Percentiles rank a stretch among this genome's conserved stretches.
Conservation (phyloP, 2,113 vertebrate genomes). For the Perognathus longimembris region DNA sequence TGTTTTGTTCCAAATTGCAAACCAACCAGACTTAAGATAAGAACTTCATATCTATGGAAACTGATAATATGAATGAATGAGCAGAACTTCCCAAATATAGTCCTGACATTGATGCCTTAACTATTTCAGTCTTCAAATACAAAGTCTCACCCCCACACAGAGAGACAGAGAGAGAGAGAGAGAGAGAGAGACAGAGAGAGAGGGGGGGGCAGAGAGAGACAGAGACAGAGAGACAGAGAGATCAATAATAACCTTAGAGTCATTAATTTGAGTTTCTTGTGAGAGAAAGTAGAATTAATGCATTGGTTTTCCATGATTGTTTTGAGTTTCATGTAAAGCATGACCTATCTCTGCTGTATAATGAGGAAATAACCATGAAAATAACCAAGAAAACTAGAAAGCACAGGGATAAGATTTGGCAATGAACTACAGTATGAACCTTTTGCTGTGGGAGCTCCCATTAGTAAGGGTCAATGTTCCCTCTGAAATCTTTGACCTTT, state of each 20-base stretch:
- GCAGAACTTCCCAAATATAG: neutral
- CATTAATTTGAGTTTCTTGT: neutral
- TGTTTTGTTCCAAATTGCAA: neutral
- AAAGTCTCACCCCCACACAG: neutral
- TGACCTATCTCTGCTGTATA: neutral
- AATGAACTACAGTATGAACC: neutral
- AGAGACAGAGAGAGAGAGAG: neutral
- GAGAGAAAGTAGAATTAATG: conserved; percentile 40
- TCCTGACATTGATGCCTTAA: neutral
- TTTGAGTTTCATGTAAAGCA: conserved; percentile 28
- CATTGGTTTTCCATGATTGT: neutral
- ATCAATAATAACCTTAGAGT: neutral
- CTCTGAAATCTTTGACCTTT: conserved; percentile 52
- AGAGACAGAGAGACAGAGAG: neutral
- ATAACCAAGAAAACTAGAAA: conserved; percentile 13
- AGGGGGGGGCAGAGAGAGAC: neutral
- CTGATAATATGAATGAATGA: neutral
- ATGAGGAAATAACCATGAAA: conserved; percentile 41
- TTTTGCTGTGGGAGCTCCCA: neutral
- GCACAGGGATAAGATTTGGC: neutral
- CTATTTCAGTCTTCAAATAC: neutral
- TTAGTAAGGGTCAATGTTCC: neutral
- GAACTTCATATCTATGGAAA: neutral
- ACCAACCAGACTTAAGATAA: neutral
- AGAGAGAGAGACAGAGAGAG: neutral